These are phyloP conservation scores for Ictalurus furcatus DNA, from an alignment of 2,113 vertebrate genomes.

Conservation along the genomic window DNA sequence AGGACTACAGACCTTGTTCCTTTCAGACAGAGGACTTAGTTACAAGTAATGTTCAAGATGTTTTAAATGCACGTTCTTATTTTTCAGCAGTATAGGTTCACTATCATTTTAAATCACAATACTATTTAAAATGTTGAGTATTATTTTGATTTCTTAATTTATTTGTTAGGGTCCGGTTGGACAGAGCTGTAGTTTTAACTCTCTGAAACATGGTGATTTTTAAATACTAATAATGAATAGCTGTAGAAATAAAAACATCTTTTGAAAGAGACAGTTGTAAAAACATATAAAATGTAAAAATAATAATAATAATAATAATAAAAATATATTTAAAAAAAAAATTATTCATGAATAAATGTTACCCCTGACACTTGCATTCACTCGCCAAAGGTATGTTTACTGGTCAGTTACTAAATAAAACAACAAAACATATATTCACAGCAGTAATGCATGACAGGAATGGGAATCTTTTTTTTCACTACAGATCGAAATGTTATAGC, in stretches of 20 bases:
- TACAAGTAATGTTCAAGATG: constrained; percentile 28
- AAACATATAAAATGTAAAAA: constrained; percentile 30
- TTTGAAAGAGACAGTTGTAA: constrained; percentile 21
- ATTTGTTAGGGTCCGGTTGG: constrained; percentile 9
- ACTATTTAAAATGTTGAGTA: constrained; percentile 3
- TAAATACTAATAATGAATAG: constrained; percentile 53
- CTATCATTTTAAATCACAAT: constrained; percentile 24
- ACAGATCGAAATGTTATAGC: constrained; percentile 17
- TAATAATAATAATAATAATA: background rate
- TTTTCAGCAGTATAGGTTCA: constrained; percentile 6
- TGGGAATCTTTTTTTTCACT: constrained; percentile 11
- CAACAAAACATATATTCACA: constrained; percentile 39
- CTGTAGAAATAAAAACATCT: background rate
- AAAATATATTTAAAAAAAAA: too few species aligned
- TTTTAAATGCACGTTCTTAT: constrained; percentile 31
- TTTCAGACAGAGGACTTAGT: constrained; percentile 53
- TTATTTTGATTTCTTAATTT: background rate
- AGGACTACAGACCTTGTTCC: constrained; percentile 71
- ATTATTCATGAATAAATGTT: constrained; percentile 39
- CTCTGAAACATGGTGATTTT: constrained; percentile 39
- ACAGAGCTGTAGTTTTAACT: constrained; percentile 6
- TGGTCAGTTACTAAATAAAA: constrained; percentile 38
- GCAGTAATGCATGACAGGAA: constrained; percentile 37
- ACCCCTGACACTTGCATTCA: constrained; percentile 33
- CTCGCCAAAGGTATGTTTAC: constrained; percentile 30